Percentiles rank a stretch among this genome's conserved stretches.
These are phyloP conservation scores for Drosophila anomalata DNA, from an alignment of 2,888 invertebrate species.

Conservation along the genomic window DNA sequence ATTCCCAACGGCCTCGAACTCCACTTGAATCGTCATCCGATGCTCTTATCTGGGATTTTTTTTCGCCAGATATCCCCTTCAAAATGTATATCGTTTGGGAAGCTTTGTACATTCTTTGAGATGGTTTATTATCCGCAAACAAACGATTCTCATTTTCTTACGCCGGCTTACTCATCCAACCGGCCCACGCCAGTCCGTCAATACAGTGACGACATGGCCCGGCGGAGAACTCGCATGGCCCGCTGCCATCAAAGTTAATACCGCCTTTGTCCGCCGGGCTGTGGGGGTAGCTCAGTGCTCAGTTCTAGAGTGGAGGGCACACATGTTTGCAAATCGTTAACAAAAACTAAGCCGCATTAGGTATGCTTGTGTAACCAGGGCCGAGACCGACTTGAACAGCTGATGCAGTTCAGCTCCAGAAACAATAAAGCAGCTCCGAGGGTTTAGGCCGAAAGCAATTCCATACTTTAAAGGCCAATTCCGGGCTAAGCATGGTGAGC, in stretches of 20 bases:
- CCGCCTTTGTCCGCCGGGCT: slow-evolving; percentile 40
- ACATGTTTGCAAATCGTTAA: slow-evolving; percentile 72
- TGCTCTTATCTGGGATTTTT: slow-evolving; percentile 6
- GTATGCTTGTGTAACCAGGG: slow-evolving; percentile 46
- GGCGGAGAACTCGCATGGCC: slow-evolving; percentile 31
- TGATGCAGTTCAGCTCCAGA: slow-evolving; percentile 34
- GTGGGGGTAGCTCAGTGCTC: slow-evolving; percentile 30
- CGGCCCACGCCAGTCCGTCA: slow-evolving; percentile 35
- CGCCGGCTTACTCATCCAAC: slow-evolving; percentile 49
- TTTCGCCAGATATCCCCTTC: slow-evolving; percentile 22
- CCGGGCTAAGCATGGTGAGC: slow-evolving; percentile 45
- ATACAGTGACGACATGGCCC: slow-evolving; percentile 49
- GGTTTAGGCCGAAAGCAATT: slow-evolving; percentile 53
- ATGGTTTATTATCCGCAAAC: slow-evolving; percentile 44
- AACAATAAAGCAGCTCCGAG: slow-evolving; percentile 50
- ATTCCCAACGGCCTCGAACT: slow-evolving; percentile 16
- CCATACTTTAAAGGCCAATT: slow-evolving; percentile 52
- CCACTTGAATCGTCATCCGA: slow-evolving; percentile 18
- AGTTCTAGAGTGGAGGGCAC: slow-evolving; percentile 28
- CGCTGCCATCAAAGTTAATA: slow-evolving; percentile 60
- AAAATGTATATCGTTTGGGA: background rate
- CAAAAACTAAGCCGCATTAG: slow-evolving; percentile 73
- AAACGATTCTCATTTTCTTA: slow-evolving; percentile 53
- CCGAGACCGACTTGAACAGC: slow-evolving; percentile 39
- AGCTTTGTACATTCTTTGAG: slow-evolving; percentile 21